Percentiles rank a stretch among this genome's conserved stretches.
Evolutionary conservation across 1,140 invertebrate genomes (phyloP).

Genomic region (Drosophila nebulosa): DNA sequence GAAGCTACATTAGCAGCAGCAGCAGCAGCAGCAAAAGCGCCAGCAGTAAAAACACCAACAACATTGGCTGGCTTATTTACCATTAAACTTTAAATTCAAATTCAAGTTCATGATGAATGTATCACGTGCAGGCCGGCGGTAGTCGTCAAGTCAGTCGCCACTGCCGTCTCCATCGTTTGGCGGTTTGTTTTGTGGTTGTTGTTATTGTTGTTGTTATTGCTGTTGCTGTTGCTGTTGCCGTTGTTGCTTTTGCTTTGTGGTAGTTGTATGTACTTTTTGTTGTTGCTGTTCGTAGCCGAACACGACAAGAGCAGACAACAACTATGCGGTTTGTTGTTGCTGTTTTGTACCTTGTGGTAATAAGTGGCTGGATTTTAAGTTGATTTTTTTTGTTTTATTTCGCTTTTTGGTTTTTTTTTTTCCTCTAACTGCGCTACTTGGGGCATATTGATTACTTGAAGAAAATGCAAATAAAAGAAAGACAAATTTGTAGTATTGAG

Average conservation of each 20-base stretch:
- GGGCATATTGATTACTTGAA: background rate
- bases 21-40: conserved; percentile 3
- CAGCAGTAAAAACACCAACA: conserved; percentile 25
- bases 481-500: too few species aligned
- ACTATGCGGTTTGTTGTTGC: conserved; percentile 18
- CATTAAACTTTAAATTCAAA: conserved; percentile 81
- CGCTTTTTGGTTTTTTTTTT: conserved; percentile 6
- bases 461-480: too few species aligned
- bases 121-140: conserved; percentile 66
- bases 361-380: conserved; percentile 36
- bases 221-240: too few species aligned
- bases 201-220: conserved; percentile 14
- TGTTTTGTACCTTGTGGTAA: conserved; percentile 48
- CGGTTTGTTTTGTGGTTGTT: conserved; percentile 33
- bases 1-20: conserved; percentile 4
- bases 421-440: conserved; percentile 22
- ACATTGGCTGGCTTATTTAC: conserved; percentile 58
- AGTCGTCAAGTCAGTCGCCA: conserved; percentile 35
- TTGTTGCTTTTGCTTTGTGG: too few species aligned
- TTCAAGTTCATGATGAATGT: conserved; percentile 81
- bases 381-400: conserved; percentile 10
- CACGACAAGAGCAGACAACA: conserved; percentile 24
- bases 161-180: conserved; percentile 42
- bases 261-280: conserved; percentile 45
- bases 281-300: conserved; percentile 13